Percentiles rank a stretch among this genome's conserved stretches.
These are phyloP conservation scores for Myotis myotis DNA, from an alignment of 2,797 vertebrate species.

Conservation along the genomic window DNA sequence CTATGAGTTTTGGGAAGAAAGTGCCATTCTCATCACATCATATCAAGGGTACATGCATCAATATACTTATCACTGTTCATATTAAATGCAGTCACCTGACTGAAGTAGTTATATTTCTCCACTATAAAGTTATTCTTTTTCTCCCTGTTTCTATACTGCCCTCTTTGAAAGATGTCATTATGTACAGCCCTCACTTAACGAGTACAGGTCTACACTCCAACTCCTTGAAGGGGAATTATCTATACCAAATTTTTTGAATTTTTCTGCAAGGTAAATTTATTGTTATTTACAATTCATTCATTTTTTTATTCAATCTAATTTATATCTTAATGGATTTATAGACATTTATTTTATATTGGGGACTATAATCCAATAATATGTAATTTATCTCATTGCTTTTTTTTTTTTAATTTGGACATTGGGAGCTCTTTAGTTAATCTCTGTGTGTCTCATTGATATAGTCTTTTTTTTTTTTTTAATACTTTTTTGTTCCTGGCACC, in stretches of 20 bases:
- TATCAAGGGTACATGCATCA: neutral
- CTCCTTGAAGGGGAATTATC: neutral
- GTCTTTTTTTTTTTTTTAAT: neutral
- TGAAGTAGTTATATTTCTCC: neutral
- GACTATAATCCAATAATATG: neutral
- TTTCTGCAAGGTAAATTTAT: neutral
- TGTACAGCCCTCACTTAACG: neutral
- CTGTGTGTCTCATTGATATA: neutral
- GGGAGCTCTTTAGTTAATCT: neutral
- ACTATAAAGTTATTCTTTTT: neutral
- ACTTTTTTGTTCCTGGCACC: neutral
- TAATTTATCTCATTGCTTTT: neutral
- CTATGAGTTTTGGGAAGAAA: neutral
- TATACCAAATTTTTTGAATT: neutral
- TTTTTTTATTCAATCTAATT: neutral
- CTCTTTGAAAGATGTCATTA: neutral
- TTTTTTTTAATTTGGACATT: neutral
- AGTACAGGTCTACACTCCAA: neutral
- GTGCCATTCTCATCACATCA: neutral
- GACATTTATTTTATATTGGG: neutral
- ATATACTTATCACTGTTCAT: neutral
- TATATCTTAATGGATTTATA: neutral
- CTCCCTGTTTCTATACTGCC: neutral
- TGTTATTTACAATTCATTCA: neutral
- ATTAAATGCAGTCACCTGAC: neutral